Evolutionary conservation across 2,888 invertebrate genomes (phyloP).

Genomic region (Apotomis betuletana): DNA sequence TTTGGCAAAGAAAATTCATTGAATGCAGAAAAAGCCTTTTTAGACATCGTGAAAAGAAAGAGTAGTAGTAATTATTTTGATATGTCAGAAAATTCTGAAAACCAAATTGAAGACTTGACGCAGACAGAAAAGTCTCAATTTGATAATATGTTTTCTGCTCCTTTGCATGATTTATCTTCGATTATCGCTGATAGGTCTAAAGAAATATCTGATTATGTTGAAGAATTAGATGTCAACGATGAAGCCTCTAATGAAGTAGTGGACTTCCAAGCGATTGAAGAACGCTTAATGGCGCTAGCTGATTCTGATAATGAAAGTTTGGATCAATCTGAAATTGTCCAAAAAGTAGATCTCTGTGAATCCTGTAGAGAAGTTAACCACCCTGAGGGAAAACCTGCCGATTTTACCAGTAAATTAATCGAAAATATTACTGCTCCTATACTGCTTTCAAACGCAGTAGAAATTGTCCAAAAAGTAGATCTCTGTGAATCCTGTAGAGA

Average conservation of each 20-base stretch:
- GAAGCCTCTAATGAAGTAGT: slow-evolving; percentile 26
- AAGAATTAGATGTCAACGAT: slow-evolving; percentile 9
- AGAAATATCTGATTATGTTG: slow-evolving; percentile 42
- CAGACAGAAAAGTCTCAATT: not conserved
- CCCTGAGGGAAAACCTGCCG: slow-evolving; percentile 58
- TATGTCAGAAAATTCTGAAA: not conserved
- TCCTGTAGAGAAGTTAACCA: slow-evolving; percentile 69
- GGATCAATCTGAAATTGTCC: slow-evolving; percentile 47
- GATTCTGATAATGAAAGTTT: slow-evolving; percentile 23
- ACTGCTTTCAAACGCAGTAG: slow-evolving; percentile 69
- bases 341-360: slow-evolving; percentile 63
- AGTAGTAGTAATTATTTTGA: not conserved
- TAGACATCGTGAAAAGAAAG: not conserved
- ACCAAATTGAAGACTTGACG: not conserved
- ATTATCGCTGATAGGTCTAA: slow-evolving; percentile 53
- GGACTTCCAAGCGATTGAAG: slow-evolving; percentile 9
- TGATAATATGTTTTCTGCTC: slow-evolving; percentile 53
- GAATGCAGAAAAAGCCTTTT: not conserved
- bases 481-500: slow-evolving; percentile 72
- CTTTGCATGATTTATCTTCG: slow-evolving; percentile 58
- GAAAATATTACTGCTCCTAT: slow-evolving; percentile 75
- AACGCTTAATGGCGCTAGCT: slow-evolving; percentile 1
- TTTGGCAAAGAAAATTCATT: not conserved
- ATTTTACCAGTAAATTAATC: slow-evolving; percentile 70
- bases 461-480: slow-evolving; percentile 53